These are phyloP conservation scores for Venustoraphidia nigricollis DNA, from an alignment of 2,888 invertebrate species.

Conservation along the genomic window DNA sequence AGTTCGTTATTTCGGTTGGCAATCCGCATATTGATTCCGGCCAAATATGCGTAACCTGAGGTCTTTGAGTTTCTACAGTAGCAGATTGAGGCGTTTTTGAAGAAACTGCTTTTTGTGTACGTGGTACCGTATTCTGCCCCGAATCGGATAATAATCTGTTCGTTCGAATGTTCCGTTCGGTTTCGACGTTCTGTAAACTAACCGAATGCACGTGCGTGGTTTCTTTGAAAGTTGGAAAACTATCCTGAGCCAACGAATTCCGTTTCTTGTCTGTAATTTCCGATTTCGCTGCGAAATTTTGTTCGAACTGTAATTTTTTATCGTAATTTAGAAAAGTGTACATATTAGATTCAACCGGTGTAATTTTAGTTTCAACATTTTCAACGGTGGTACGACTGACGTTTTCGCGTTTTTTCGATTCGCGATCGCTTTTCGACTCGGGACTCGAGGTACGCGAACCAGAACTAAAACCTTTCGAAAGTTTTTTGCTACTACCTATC, in stretches of 20 bases:
- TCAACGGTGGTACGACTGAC: conserved; percentile 4
- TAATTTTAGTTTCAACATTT: too few relatives aligned
- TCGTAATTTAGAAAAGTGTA: conserved; percentile 19
- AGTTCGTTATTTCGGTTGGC: conserved; percentile 33
- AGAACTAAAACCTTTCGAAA: conserved; percentile 15
- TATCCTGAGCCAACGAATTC: conserved; percentile 3
- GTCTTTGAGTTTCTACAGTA: background rate
- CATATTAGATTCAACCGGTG: too few relatives aligned
- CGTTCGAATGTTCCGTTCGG: conserved; percentile 41
- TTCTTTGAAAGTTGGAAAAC: conserved; percentile 26
- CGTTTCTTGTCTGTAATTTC: conserved; percentile 8
- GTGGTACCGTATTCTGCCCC: conserved; percentile 33
- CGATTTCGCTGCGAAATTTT: conserved; percentile 27
- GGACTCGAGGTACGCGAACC: conserved; percentile 48
- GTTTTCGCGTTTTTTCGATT: conserved; percentile 16
- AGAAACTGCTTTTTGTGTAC: conserved; percentile 19
- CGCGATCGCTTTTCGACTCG: conserved; percentile 43
- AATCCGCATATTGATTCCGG: conserved; percentile 36
- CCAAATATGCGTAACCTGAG: conserved; percentile 32
- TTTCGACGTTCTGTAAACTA: conserved; percentile 54
- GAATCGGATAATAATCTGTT: conserved; percentile 32
- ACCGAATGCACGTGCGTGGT: conserved; percentile 48
- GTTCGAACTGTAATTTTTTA: conserved; percentile 26
- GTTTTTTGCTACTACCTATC: conserved; percentile 10
- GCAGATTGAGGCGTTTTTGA: conserved; percentile 9